A percentile compares a stretch with the other conserved stretches of the same genome.
Evolutionary conservation across 2,888 invertebrate genomes (phyloP).

Genomic region (Caenorhabditis japonica): DNA sequence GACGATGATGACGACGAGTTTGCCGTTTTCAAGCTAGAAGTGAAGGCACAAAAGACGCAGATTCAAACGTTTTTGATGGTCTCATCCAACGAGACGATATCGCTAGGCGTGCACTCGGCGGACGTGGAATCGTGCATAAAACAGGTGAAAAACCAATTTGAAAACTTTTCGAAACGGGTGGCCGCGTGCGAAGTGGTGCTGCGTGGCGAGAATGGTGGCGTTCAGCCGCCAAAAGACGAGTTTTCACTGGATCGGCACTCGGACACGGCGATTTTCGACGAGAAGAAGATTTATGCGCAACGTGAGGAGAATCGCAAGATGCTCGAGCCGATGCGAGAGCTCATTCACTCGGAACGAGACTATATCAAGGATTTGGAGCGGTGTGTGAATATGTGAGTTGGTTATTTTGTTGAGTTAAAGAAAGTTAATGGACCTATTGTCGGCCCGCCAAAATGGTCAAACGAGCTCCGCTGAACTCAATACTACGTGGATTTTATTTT

Average conservation of each 20-base stretch:
- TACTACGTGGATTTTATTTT: too few species aligned
- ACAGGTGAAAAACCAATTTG: constrained; percentile 47
- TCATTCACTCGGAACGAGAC: constrained; percentile 70
- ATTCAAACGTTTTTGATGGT: constrained; percentile 55
- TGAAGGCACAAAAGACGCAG: constrained; percentile 56
- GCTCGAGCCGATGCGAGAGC: constrained; percentile 72
- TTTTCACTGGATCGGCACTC: constrained; percentile 70
- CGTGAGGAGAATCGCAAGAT: constrained; percentile 56
- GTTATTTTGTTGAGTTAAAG: background rate
- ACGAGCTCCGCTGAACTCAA: too few species aligned
- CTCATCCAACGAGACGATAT: constrained; percentile 21
- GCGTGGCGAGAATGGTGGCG: constrained; percentile 47
- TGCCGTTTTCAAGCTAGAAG: constrained; percentile 54
- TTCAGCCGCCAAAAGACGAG: constrained; percentile 58
- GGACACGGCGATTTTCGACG: constrained; percentile 64
- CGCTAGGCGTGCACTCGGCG: constrained; percentile 44
- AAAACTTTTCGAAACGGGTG: constrained; percentile 53
- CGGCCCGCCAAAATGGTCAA: too few species aligned
- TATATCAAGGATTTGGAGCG: constrained; percentile 70
- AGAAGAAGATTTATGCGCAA: constrained; percentile 52
- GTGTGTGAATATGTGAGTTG: constrained; percentile 69
- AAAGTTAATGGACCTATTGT: too few species aligned
- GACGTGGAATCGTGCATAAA: constrained; percentile 50
- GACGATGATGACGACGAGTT: constrained; percentile 55
- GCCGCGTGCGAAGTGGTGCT: constrained; percentile 57